phyloP scores from a whole-genome alignment of 2,888 invertebrate species.

The Tipula confusa region DNA sequence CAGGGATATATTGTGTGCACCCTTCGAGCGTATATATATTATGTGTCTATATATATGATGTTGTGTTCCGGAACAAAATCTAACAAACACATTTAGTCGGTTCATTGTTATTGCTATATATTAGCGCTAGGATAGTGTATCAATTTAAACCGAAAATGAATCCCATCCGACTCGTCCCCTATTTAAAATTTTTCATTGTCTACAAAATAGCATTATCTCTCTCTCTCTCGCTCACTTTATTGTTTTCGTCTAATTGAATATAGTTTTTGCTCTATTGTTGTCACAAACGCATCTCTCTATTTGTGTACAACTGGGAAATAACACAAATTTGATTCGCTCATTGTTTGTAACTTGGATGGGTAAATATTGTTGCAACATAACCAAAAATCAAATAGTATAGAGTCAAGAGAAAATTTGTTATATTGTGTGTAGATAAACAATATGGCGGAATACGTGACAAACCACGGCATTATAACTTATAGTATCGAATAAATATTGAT shows the following conservation, averaged over 20 bases:
- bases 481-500: too few relatives aligned
- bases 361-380: constrained; percentile 25
- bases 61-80: not conserved
- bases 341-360: not conserved
- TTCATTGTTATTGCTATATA: not conserved
- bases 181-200: not conserved
- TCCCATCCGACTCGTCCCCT: not conserved
- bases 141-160: not conserved
- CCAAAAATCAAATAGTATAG: not conserved
- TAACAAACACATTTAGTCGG: not conserved
- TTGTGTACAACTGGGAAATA: not conserved
- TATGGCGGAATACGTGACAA: not conserved
- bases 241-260: constrained; percentile 25
- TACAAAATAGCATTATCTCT: not conserved
- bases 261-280: not conserved
- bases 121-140: not conserved
- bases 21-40: not conserved
- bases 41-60: too few relatives aligned
- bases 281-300: not conserved
- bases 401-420: not conserved
- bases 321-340: constrained; percentile 8
- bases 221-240: too few relatives aligned
- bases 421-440: not conserved
- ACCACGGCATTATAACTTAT: not conserved
- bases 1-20: not conserved